Evolutionary conservation across 2,797 vertebrate genomes (phyloP).

Genomic region (Avahi laniger): DNA sequence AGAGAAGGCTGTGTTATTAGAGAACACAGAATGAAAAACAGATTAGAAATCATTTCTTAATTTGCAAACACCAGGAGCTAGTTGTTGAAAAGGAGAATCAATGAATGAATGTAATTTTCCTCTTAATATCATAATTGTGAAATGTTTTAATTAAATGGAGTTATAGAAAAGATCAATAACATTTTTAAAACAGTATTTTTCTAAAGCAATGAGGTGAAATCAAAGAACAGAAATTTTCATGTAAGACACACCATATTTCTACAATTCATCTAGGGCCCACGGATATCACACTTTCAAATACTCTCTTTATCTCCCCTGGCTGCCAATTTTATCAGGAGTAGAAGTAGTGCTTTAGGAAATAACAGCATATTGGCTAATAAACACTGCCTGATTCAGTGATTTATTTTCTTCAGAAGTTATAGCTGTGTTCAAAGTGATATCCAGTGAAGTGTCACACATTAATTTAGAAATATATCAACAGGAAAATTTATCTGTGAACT

Average conservation of each 20-base stretch:
- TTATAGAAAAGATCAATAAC: not conserved
- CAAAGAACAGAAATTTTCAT: not conserved
- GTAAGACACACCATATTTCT: not conserved
- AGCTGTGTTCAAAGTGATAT: constrained; percentile 54
- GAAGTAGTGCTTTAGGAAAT: constrained; percentile 50
- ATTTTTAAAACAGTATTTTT: not conserved
- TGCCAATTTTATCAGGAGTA: constrained; percentile 49
- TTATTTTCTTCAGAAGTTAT: constrained; percentile 68
- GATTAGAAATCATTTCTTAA: not conserved
- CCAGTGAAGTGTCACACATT: constrained; percentile 60
- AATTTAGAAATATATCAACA: constrained; percentile 67
- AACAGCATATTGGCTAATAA: constrained; percentile 59
- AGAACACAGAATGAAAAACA: not conserved
- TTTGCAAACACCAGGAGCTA: not conserved
- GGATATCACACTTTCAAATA: not conserved
- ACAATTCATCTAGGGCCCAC: not conserved
- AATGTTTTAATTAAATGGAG: constrained; percentile 39
- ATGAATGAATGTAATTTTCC: not conserved
- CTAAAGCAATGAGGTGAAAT: not conserved
- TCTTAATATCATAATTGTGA: not conserved
- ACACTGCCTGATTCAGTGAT: constrained; percentile 40
- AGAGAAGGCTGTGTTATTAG: not conserved
- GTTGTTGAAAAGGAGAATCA: not conserved
- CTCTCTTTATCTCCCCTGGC: constrained; percentile 47
- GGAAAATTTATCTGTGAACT: constrained; percentile 49